Conservation (phyloP, 2,113 vertebrate species). For the Diphyllodes magnificus region DNA sequence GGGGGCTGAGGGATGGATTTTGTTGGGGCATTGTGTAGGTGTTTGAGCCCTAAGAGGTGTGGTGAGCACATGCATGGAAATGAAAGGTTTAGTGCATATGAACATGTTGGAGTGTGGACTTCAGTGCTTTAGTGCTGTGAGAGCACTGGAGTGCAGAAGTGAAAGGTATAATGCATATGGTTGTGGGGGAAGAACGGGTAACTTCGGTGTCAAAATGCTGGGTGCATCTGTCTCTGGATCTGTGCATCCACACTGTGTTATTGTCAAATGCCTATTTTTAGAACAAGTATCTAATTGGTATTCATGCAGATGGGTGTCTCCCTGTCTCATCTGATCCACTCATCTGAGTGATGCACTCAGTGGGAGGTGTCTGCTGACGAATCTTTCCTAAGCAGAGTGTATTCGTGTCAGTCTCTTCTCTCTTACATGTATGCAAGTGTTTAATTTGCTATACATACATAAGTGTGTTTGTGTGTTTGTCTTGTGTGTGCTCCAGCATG, state of each 20-base stretch:
- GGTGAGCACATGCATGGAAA: background rate
- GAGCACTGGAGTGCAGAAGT: background rate
- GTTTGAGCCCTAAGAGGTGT: background rate
- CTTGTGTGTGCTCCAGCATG: background rate
- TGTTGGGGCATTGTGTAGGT: background rate
- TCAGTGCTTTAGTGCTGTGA: background rate
- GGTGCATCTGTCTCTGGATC: slow-evolving; percentile 3
- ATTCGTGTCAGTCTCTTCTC: background rate
- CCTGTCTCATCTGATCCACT: slow-evolving; percentile 34
- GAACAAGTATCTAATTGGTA: slow-evolving; percentile 18
- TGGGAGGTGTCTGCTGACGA: slow-evolving; percentile 25
- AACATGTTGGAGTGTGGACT: background rate
- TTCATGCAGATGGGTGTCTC: slow-evolving; percentile 49
- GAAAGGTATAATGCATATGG: background rate
- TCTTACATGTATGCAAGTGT: background rate
- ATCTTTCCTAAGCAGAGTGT: background rate
- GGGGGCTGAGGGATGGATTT: background rate
- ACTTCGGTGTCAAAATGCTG: background rate
- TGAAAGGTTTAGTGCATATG: background rate
- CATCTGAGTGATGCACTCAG: slow-evolving; percentile 8
- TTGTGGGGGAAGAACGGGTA: background rate
- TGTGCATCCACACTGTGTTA: background rate
- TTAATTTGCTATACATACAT: background rate
- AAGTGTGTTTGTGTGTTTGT: background rate
- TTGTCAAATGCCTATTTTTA: slow-evolving; percentile 49